These are phyloP conservation scores for Bhutanitis thaidina DNA, from an alignment of 2,888 invertebrate species.

Conservation along the genomic window DNA sequence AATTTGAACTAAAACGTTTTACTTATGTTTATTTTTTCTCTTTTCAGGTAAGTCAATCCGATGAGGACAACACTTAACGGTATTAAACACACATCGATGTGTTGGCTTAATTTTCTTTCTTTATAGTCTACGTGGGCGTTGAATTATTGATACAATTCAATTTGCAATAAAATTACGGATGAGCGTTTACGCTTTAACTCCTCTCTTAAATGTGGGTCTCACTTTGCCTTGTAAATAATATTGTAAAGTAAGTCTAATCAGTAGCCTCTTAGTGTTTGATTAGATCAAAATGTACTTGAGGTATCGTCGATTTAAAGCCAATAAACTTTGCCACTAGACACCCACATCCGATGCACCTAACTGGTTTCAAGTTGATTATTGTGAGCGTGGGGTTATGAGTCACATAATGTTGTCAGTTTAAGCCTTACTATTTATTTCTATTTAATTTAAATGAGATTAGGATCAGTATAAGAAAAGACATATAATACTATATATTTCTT, in stretches of 20 bases:
- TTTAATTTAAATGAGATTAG: not conserved
- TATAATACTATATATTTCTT: no score
- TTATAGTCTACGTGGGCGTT: conserved; percentile 4
- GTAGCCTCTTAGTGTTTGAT: conserved; percentile 1
- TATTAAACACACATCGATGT: not conserved
- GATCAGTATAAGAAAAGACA: no score
- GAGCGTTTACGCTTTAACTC: not conserved
- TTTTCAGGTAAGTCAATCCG: conserved; percentile 12
- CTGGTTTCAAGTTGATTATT: conserved; percentile 1
- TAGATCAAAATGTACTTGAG: conserved; percentile 7
- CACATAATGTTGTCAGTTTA: not conserved
- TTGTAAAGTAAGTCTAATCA: conserved; percentile 4
- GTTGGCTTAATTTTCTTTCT: not conserved
- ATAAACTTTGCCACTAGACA: conserved; percentile 6
- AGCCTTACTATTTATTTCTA: not conserved
- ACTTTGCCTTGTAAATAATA: not conserved
- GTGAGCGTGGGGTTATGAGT: conserved; percentile 1
- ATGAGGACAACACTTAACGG: conserved; percentile 3
- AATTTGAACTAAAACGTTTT: not conserved
- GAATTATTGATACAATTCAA: conserved; percentile 2
- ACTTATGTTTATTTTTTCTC: not conserved
- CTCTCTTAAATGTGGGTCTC: not conserved
- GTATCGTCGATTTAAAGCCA: not conserved
- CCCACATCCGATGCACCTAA: conserved; percentile 17
- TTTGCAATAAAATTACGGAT: not conserved